Base-by-base conservation (phyloP, 2,113 vertebrate species). In the Varanus salvator region DNA sequence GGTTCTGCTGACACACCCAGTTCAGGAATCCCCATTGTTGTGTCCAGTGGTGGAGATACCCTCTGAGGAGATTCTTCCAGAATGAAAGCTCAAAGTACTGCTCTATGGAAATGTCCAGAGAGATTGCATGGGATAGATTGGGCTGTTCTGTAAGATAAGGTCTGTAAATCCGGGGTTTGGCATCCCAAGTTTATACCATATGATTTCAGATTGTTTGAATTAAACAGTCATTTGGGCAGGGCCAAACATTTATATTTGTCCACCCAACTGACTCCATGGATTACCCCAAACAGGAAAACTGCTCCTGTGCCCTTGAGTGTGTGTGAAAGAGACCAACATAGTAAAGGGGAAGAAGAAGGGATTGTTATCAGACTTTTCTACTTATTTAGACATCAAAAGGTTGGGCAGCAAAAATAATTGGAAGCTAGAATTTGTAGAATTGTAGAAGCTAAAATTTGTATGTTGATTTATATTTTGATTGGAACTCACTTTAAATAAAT, bases 371-470 rank as follows among this genome's bases (percentile, higher is more conserved):
- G 68, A 4, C 14, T 85, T 72, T n/a, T 85, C 23, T 14, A 14
- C 34, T 44, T 68, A 44, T 64, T 44, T 69, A 69, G 52, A 44
- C 29, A 69, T 69, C 31, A 29, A 29, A 77, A 48, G 34, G 92
- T 93, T 91, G 89, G 0, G 0, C 57, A 38, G 68, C 38, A n/a
- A 84, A 88, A 91, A 29, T 52, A 50, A 85, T 66, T 91, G n/a
- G 9, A 91, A 38, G 44, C 74, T 89, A 90, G 84, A 93, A 92
- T 44, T 44, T 44, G 38, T 44, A 44, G 38, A 44, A 44, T 44
- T 44, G 1, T 89, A 90, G 84, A 93, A 92, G 6, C 29, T 88
- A 81, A 29, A 25, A 80, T 1, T 85, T 66, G 44, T 84, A 48
- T 21, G 34, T 69, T 34, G 27, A 84, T 38, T 31, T 71, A 8